Base-by-base conservation (phyloP, 1,140 invertebrate species). In the Eriosoma lanigerum region DNA sequence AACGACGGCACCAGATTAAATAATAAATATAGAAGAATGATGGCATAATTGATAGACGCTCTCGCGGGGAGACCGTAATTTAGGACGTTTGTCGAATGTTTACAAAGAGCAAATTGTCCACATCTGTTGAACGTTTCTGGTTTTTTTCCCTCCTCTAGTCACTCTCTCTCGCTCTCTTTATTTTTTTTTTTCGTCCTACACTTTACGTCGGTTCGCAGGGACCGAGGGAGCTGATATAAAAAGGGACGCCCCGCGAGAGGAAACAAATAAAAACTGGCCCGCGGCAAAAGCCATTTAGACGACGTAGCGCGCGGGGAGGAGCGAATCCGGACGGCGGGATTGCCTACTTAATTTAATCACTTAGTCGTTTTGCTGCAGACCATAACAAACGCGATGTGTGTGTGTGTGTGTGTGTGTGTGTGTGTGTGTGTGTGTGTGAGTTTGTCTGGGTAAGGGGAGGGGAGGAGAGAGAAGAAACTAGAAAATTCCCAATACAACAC, bases 341-440 rank as follows among this genome's bases (percentile, higher is more conserved):
- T 62, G 75, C 75, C 75, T 78, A 78, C 75, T 78, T 78, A 78
- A 78, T 78, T 78, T 78, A 78, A 78, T 78, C 75, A 78, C 75
- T 78, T 78, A 78, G 75, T 38, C 38, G 60, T 78, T 62, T 50
- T 10, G 60, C 17, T 54, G 70, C 8, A 50, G n/a, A 32, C 50
- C 52, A 19, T 75, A 50, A 56, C 66, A 50, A 70, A 50, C 24
- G n/a, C n/a, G n/a, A 66, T 66, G 12, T n/a, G n/a, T n/a, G n/a
- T n/a, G n/a, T n/a, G n/a, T n/a, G n/a, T n/a, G n/a, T n/a, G n/a
- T n/a, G n/a, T n/a, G n/a, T n/a, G n/a, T n/a, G n/a, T n/a, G n/a
- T n/a, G n/a, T n/a, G n/a, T n/a, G n/a, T n/a, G n/a, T n/a, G n/a
- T n/a, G n/a, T n/a, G n/a, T n/a, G n/a, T n/a, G n/a, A n/a, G n/a